A percentile compares a stretch with the other conserved stretches of the same genome.
phyloP scores from a whole-genome alignment of 2,888 invertebrate species.

The Cephus runcator region DNA sequence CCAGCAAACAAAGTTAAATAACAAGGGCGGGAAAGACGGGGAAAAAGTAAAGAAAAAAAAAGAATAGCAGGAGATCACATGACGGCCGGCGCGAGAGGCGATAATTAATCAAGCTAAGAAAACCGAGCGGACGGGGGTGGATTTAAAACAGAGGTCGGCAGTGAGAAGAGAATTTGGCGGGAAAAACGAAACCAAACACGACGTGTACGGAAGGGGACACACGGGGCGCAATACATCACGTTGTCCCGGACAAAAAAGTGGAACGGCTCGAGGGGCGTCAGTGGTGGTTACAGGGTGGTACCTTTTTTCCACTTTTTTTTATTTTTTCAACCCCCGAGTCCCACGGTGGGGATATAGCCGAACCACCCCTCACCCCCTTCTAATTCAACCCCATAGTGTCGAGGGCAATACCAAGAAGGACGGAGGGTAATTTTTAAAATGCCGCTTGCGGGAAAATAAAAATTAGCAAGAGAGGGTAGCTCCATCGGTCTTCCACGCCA shows the following conservation, averaged over 20 bases:
- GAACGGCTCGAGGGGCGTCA: slow-evolving; percentile 22
- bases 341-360: background rate
- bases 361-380: background rate
- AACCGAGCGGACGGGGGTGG: slow-evolving; percentile 40
- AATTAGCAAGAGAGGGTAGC: slow-evolving; percentile 47
- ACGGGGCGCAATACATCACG: slow-evolving; percentile 57
- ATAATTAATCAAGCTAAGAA: slow-evolving; percentile 62
- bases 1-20: background rate
- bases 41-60: background rate
- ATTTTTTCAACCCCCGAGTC: slow-evolving; percentile 4
- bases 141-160: slow-evolving; percentile 37
- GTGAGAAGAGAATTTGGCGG: slow-evolving; percentile 57
- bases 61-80: slow-evolving; percentile 15
- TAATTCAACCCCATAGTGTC: background rate
- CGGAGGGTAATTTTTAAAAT: slow-evolving; percentile 59
- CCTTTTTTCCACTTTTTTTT: slow-evolving; percentile 10
- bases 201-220: slow-evolving; percentile 42
- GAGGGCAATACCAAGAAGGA: slow-evolving; percentile 20
- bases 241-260: slow-evolving; percentile 41
- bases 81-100: slow-evolving; percentile 21
- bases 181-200: slow-evolving; percentile 60
- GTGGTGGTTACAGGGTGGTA: slow-evolving; percentile 6
- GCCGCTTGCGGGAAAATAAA: slow-evolving; percentile 60
- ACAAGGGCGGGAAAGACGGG: background rate
- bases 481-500: slow-evolving; percentile 24